Base-by-base conservation (phyloP, 2,797 vertebrate species). In the Gastrophryne carolinensis region DNA sequence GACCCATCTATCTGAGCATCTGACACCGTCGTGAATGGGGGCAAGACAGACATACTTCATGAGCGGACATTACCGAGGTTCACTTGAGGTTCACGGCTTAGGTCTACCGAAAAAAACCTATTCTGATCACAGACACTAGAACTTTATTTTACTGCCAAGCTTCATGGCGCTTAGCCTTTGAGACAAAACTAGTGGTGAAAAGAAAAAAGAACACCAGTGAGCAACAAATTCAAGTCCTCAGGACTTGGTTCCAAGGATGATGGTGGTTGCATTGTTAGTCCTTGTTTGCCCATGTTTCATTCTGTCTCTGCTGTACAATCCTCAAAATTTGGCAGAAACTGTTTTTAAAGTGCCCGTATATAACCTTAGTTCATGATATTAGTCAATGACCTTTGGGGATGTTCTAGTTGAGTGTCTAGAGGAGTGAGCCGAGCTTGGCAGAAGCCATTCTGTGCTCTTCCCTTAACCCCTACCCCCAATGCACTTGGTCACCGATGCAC, bases 91-190 rank as follows among this genome's bases (percentile, higher is more conserved):
- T 77, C 75, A 77, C 13, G 1, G 67, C 57, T 44, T 15, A 3
- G 17, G 15, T 24, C 19, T 17, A 29, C 2, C n/a, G n/a, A n/a
- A 34, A 75, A 17, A 23, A 56, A 64, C 17, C 35, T 53, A 58
- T 64, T 72, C 66, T 70, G 26, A 19, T 27, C 12, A 15, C 3
- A 52, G 54, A 75, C 73, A 70, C 57, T 76, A 10, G 57, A 21
- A 62, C 49, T 50, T 47, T 71, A 57, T 77, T 52, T 23, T 19
- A 1, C 66, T 64, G 74, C 74, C 74, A 77, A 77, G 17, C 23
- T 47, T 19, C 34, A 9, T n/a, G 3, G 26, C 13, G 34, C 26
- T 30, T 50, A 2, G 35, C 3, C 35, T 63, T 53, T 21, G 60
- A 70, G 29, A 24, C 4, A 37, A 21, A 77, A 75, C 29, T 17